These are phyloP conservation scores for Anoplius nigerrimus DNA, from an alignment of 2,888 invertebrate species.

Conservation along the genomic window DNA sequence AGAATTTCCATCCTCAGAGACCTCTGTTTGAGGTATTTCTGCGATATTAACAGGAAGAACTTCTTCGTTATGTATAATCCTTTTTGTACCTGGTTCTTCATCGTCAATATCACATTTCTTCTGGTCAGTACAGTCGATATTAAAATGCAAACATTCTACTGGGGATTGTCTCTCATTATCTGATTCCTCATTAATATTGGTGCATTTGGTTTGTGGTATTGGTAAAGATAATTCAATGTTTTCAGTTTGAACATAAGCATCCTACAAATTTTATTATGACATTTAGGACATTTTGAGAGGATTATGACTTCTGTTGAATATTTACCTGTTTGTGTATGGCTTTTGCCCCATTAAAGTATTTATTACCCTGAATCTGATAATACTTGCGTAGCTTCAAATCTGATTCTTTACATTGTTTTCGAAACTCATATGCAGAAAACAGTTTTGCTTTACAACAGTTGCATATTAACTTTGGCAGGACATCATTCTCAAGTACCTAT, in stretches of 20 bases:
- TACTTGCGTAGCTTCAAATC: constrained; percentile 32
- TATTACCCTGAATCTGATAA: neutral
- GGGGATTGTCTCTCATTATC: neutral
- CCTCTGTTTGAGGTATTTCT: neutral
- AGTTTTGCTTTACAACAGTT: constrained; percentile 36
- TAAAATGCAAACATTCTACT: neutral
- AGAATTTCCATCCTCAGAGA: no score
- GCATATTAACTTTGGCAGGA: constrained; percentile 48
- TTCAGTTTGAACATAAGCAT: constrained; percentile 13
- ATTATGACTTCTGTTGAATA: neutral
- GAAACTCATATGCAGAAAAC: constrained; percentile 32
- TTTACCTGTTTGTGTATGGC: constrained; percentile 6
- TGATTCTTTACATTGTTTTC: constrained; percentile 41
- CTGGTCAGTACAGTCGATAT: neutral
- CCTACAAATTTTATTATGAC: neutral
- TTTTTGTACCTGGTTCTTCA: no score
- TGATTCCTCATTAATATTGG: neutral
- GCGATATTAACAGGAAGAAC: neutral
- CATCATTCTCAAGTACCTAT: constrained; percentile 39
- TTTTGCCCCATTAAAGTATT: neutral
- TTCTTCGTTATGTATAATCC: no score
- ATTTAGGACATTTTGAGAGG: neutral
- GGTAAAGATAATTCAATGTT: neutral
- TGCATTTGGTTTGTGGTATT: neutral
- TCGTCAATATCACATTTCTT: neutral